Base-by-base conservation (phyloP, 2,113 vertebrate genomes). In the Daubentonia madagascariensis region DNA sequence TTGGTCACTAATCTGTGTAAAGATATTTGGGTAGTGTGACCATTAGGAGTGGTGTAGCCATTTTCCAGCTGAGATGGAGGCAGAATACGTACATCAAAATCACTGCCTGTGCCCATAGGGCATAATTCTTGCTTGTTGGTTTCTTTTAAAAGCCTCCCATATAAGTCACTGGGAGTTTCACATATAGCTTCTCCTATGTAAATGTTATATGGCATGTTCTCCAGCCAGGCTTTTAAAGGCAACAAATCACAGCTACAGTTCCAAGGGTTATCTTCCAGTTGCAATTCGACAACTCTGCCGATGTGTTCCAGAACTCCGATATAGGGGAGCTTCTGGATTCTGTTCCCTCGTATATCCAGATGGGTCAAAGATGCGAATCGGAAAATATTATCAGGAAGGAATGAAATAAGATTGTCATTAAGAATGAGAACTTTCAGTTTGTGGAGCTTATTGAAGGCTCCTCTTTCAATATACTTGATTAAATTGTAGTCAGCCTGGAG, bases 401-500 rank as follows among this genome's bases (percentile, higher is more conserved):
- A 99, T 97, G 99, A 99, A 98, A 99, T 99, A 89, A 99, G 99
- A 98, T 99, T 99, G 99, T 99, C 99, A 98, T 99, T 99, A 98
- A 99, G 99, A 97, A 99, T 99, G 92, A 99, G 99, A 98, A 99
- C 99, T 99, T 99, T 99, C 67, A 99, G 98, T 98, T 99, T 99
- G 98, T 99, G 99, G 97, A 99, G 99, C 99, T 99, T 99, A 99
- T 99, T 99, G 99, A 99, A 99, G 96, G 99, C 99, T 99, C 99
- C 99, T 73, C 99, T 99, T 98, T 99, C 99, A 97, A 99, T 99
- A 99, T 99, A 99, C 99, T 99, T 99, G 98, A 99, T 99, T 99
- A 99, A 99, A 99, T 99, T 99, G 99, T 99, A 99, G 99, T 99
- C 99, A 95, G 99, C 99, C 99, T 99, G 99, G 98, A 99, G 99